phyloP scores from a whole-genome alignment of 1,140 invertebrate species.

The Yoshiicerus persimilis region DNA sequence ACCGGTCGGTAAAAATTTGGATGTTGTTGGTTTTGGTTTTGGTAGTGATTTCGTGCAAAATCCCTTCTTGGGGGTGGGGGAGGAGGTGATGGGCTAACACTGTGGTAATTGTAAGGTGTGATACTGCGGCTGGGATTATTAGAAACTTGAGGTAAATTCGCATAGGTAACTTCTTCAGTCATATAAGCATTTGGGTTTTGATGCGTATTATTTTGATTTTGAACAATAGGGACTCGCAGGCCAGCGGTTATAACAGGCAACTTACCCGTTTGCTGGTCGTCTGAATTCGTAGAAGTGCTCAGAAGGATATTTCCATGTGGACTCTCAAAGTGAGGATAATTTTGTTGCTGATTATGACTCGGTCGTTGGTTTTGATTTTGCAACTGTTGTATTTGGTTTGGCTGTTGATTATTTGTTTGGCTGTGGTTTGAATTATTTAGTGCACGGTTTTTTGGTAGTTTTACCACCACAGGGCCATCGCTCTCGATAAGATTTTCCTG shows the following conservation, averaged over 20 bases:
- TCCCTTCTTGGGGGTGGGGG: constrained; percentile 44
- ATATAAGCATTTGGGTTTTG: constrained; percentile 2
- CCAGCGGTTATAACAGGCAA: constrained; percentile 40
- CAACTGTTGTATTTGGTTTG: neutral
- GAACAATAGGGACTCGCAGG: constrained; percentile 40
- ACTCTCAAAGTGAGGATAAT: neutral
- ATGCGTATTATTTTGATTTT: neutral
- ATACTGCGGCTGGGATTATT: neutral
- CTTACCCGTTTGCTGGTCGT: constrained; percentile 31
- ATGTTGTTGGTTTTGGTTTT: constrained; percentile 20
- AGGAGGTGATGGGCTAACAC: constrained; percentile 29
- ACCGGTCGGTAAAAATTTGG: constrained; percentile 46
- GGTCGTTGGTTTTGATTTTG: neutral
- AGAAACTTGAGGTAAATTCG: constrained; percentile 16
- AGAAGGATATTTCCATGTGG: constrained; percentile 17
- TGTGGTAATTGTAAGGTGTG: constrained; percentile 21
- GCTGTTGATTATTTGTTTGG: neutral
- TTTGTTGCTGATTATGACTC: neutral
- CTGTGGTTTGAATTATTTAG: neutral
- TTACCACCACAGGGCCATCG: constrained; percentile 33
- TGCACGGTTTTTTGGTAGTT: constrained; percentile 35
- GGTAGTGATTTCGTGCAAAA: constrained; percentile 3
- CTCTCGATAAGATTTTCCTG: constrained; percentile 39
- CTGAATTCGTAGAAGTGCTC: constrained; percentile 30
- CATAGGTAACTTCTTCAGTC: constrained; percentile 33